These are phyloP conservation scores for Tragelaphus imberbis DNA, from an alignment of 2,113 vertebrate species.

Conservation along the genomic window DNA sequence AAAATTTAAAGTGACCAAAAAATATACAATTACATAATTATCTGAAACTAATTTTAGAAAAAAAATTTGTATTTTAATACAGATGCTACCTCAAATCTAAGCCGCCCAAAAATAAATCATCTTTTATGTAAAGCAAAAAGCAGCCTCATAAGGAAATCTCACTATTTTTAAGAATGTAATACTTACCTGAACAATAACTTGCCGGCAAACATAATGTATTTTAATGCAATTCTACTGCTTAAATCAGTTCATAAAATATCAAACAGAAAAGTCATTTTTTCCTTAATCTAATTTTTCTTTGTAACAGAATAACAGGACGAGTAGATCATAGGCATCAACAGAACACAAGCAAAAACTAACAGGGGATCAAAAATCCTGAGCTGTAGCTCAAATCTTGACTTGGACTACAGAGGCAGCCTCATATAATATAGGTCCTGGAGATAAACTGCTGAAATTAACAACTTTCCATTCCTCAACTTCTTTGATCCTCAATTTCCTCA, in stretches of 20 bases:
- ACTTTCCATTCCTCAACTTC: neutral
- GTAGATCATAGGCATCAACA: neutral
- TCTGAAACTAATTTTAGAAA: neutral
- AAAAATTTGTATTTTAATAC: neutral
- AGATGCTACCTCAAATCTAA: neutral
- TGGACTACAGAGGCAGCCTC: neutral
- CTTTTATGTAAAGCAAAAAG: conserved; percentile 29
- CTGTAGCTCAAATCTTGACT: neutral
- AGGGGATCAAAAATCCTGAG: neutral
- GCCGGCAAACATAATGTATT: neutral
- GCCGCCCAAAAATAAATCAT: neutral
- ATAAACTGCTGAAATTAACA: neutral
- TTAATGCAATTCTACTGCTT: neutral
- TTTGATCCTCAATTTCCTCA: neutral
- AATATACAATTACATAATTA: neutral
- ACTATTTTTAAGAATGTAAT: neutral
- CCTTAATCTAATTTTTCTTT: neutral
- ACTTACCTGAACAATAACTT: neutral
- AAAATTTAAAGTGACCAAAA: neutral
- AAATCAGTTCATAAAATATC: neutral
- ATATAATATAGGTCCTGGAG: neutral
- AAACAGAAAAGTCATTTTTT: neutral
- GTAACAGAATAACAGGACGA: neutral
- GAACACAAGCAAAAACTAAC: neutral
- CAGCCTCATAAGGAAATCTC: neutral